Evolutionary conservation across 2,113 vertebrate species (phyloP), one percentile per base, ranked within the genome.

Genomic region (Bujurquina vittata): DNA sequence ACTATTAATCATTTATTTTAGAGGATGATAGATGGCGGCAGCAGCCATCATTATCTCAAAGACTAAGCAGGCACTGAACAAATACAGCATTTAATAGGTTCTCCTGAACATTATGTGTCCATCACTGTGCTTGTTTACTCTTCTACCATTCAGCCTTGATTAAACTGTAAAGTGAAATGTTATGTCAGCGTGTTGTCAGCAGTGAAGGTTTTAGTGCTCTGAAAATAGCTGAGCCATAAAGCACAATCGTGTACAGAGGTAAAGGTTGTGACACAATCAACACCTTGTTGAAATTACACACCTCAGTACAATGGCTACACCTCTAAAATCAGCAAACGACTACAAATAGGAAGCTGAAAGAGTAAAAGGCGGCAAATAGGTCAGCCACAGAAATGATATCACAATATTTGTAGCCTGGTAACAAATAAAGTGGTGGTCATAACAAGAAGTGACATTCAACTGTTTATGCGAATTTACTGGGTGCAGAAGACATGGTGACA

Each of bases 141-240:
- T 67, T 79, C 43, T 14, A 67, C 52, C 61, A 10, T 84, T 81
- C 56, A 79, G 67, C 26, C 74, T 75, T 49, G 18, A 76, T 84
- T 77, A 40, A 81, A 77, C 43, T 37, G 33, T 49, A 49, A 63
- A 67, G 84, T 82, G 49, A 78, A 81, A 69, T 49, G 56, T 75
- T 15, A 22, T 67, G 67, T 76, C 37, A 73, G 58, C 72, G 31
- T 57, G 65, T 40, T 75, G 60, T 65, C 74, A 79, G 33, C 31
- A 40, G 20, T 55, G 26, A 67, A 54, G 4, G 9, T 15, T 73
- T 33, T 23, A 33, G 26, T 55, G 43, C 17, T 40, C 29, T 72
- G 9, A 59, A 80, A 86, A 75, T 31, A 87, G 35, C 61, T 72
- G 37, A 79, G 76, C 43, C 37, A 76, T 75, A 22, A 56, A 56